These are phyloP conservation scores for Kuschelorhynchus macadamiae DNA, from an alignment of 2,888 invertebrate genomes.

Conservation along the genomic window DNA sequence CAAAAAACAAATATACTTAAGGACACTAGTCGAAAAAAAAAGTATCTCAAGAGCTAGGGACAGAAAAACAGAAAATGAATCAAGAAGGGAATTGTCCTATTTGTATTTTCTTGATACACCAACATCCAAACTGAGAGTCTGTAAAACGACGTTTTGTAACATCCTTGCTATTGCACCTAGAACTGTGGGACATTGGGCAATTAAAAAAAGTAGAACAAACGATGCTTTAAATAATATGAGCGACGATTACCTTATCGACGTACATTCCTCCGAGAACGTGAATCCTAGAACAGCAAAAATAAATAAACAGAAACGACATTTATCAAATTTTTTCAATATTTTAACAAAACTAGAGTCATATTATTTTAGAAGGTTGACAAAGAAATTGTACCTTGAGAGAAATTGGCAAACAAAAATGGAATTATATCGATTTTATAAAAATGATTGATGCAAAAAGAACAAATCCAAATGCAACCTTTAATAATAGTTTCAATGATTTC, in stretches of 20 bases:
- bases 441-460: constrained; percentile 13
- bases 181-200: constrained; percentile 10
- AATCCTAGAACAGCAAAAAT: constrained; percentile 20
- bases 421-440: constrained; percentile 38
- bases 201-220: constrained; percentile 7
- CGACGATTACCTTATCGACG: background rate
- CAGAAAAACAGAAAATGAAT: constrained; percentile 22
- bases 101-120: constrained; percentile 30
- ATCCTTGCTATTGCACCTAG: constrained; percentile 2
- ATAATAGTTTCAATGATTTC: constrained; percentile 36
- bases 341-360: constrained; percentile 41
- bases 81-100: constrained; percentile 25
- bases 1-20: constrained; percentile 37
- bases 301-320: constrained; percentile 18
- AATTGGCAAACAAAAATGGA: constrained; percentile 38
- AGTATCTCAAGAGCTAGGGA: constrained; percentile 18
- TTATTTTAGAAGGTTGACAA: too few species aligned
- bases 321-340: constrained; percentile 22
- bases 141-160: constrained; percentile 37
- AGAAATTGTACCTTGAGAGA: background rate
- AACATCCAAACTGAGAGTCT: constrained; percentile 28
- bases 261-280: constrained; percentile 1
- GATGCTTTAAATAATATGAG: background rate
- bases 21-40: constrained; percentile 14
- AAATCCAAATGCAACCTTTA: constrained; percentile 22